Percentiles rank a stretch among this genome's conserved stretches.
Conservation (phyloP, 2,888 invertebrate species). For the Lepidocyrtinus sp. region DNA sequence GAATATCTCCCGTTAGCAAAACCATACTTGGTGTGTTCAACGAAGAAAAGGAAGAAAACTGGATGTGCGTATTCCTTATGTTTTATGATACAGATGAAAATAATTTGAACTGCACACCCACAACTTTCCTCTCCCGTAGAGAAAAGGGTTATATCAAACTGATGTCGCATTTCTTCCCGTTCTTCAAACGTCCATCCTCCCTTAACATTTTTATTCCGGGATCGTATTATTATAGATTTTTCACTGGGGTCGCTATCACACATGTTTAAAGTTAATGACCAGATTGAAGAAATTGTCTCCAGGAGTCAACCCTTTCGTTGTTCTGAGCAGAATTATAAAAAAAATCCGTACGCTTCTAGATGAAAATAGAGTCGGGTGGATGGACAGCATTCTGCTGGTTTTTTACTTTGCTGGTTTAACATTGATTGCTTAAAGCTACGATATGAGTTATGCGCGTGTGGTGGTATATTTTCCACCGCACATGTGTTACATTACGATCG, state of each 20-base stretch:
- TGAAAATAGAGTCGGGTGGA: not conserved
- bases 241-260: conserved; percentile 1
- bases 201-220: not conserved
- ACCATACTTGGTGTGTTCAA: no score
- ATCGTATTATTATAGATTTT: not conserved
- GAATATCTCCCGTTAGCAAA: no score
- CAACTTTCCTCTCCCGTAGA: not conserved
- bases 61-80: not conserved
- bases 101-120: not conserved
- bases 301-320: conserved; percentile 57
- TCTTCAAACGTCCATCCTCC: not conserved
- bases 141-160: not conserved
- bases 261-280: conserved; percentile 40
- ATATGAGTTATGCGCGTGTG: no score
- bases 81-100: not conserved
- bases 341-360: not conserved
- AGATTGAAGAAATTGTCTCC: conserved; percentile 53
- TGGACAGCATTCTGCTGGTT: no score
- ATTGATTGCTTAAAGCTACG: no score
- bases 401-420: no score
- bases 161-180: not conserved
- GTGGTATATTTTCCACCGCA: no score
- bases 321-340: conserved; percentile 6
- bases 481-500: no score
- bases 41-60: no score